Conservation (phyloP, 2,797 vertebrate species). For the Acipenser transmontanus region DNA sequence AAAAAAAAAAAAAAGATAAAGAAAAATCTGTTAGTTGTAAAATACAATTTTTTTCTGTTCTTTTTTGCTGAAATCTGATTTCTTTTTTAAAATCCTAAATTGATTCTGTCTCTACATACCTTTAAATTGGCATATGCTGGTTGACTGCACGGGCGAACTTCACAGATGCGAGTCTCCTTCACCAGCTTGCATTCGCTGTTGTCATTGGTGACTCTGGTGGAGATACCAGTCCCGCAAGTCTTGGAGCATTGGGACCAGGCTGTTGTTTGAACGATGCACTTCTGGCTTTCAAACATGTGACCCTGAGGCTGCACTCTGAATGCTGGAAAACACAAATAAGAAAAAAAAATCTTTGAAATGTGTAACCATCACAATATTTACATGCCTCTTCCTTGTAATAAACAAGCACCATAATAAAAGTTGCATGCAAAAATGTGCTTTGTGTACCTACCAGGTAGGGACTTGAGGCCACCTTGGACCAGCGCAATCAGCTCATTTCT, state of each 20-base stretch:
- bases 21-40: conserved; percentile 23
- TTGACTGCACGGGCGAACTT: conserved; percentile 90
- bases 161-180: conserved; percentile 90
- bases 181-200: conserved; percentile 86
- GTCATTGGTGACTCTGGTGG: conserved; percentile 90
- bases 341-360: conserved; percentile 6
- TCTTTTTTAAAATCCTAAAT: background rate
- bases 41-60: background rate
- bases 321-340: conserved; percentile 48
- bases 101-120: conserved; percentile 54
- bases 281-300: conserved; percentile 74
- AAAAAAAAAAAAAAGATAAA: conserved; percentile 19
- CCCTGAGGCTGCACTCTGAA: conserved; percentile 76
- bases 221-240: conserved; percentile 91
- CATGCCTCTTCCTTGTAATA: background rate
- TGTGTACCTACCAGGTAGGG: conserved; percentile 69
- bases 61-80: background rate
- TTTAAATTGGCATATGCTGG: conserved; percentile 77
- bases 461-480: conserved; percentile 77
- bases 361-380: background rate
- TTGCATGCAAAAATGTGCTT: background rate
- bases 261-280: conserved; percentile 92
- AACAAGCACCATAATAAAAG: conserved; percentile 25
- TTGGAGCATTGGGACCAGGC: conserved; percentile 96
- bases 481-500: conserved; percentile 85